A percentile compares a stretch with the other conserved stretches of the same genome.
Evolutionary conservation across 2,113 vertebrate genomes (phyloP).

Genomic region (Halichoerus grypus): DNA sequence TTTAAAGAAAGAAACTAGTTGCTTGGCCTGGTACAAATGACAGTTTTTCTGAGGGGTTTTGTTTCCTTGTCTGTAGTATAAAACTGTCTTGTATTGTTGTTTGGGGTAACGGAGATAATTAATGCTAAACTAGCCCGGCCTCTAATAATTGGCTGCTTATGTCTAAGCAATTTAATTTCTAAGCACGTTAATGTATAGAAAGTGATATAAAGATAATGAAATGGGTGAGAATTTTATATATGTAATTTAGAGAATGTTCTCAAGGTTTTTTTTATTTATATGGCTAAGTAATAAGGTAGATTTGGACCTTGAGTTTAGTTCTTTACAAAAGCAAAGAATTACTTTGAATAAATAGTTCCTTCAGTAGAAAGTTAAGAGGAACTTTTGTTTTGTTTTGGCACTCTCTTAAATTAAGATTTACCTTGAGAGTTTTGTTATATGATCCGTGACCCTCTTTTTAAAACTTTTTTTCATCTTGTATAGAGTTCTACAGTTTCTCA

Average conservation of each 20-base stretch:
- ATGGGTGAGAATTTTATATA: neutral
- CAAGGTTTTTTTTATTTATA: neutral
- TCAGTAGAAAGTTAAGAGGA: neutral
- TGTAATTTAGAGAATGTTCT: neutral
- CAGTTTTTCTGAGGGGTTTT: neutral
- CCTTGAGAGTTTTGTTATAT: slow-evolving; percentile 39
- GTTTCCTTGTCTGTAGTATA: neutral
- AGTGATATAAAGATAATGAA: neutral
- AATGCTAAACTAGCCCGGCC: neutral
- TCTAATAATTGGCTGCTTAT: neutral
- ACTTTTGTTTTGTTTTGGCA: neutral
- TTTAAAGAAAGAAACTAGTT: neutral
- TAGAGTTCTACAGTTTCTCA: neutral
- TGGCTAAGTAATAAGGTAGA: neutral
- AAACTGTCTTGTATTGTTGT: neutral
- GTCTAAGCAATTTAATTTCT: slow-evolving; percentile 21
- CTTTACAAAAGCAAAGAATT: slow-evolving; percentile 14
- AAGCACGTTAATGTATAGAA: slow-evolving; percentile 16
- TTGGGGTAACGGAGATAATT: neutral
- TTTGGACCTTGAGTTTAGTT: slow-evolving; percentile 17
- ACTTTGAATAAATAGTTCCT: neutral
- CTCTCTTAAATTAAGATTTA: neutral
- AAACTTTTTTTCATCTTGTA: neutral
- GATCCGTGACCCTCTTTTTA: slow-evolving; percentile 16
- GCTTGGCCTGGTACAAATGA: neutral